Percentiles rank a stretch among this genome's conserved stretches.
phyloP scores from a whole-genome alignment of 2,888 invertebrate genomes.

The Drosophila prolongata region DNA sequence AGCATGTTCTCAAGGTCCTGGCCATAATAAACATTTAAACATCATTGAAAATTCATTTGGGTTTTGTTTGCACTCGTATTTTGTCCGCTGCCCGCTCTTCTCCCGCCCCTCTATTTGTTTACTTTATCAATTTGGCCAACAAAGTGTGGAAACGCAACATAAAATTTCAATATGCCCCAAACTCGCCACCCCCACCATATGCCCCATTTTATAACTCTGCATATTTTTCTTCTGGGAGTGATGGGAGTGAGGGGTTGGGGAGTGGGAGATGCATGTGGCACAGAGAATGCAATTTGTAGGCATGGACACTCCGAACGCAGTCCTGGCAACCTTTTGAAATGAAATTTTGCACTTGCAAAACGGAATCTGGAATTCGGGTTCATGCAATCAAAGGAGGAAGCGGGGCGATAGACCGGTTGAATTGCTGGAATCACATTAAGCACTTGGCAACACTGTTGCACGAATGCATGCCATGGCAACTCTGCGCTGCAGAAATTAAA shows the following conservation, averaged over 20 bases:
- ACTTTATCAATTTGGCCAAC: slow-evolving; percentile 45
- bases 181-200: neutral
- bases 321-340: slow-evolving; percentile 8
- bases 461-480: neutral
- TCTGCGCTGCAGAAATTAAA: neutral
- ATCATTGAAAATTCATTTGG: slow-evolving; percentile 67
- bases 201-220: slow-evolving; percentile 1
- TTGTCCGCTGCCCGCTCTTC: neutral
- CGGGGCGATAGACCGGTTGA: neutral
- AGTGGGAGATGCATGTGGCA: slow-evolving; percentile 18
- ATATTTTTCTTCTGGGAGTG: neutral
- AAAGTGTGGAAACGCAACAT: slow-evolving; percentile 42
- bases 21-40: slow-evolving; percentile 63
- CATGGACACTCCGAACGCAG: slow-evolving; percentile 1
- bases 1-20: slow-evolving; percentile 24
- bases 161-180: slow-evolving; percentile 45
- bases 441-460: neutral
- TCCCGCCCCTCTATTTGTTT: slow-evolving; percentile 13
- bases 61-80: slow-evolving; percentile 35
- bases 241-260: neutral
- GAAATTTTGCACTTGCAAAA: slow-evolving; percentile 31
- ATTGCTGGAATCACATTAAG: slow-evolving; percentile 4
- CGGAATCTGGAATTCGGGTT: slow-evolving; percentile 15
- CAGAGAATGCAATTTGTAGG: slow-evolving; percentile 25
- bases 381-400: neutral